Percentiles rank a stretch among this genome's conserved stretches.
phyloP scores from a whole-genome alignment of 2,888 invertebrate species.

The Geotrupes spiniger region DNA sequence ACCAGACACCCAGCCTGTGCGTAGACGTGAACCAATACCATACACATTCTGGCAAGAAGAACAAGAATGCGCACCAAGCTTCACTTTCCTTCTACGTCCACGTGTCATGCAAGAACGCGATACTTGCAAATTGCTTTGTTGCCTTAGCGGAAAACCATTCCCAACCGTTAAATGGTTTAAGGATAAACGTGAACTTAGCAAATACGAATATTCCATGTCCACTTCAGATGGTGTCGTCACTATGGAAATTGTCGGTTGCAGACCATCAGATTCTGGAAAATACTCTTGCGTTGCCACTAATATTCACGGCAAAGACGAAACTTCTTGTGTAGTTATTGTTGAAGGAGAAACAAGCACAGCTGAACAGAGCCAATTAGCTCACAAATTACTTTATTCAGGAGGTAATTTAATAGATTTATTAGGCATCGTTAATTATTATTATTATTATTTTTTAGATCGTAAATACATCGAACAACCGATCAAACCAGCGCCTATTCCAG shows the following conservation, averaged over 20 bases:
- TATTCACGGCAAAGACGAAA: constrained; percentile 91
- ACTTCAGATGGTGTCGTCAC: constrained; percentile 95
- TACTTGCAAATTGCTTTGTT: constrained; percentile 96
- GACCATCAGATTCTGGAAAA: constrained; percentile 92
- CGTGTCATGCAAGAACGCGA: constrained; percentile 95
- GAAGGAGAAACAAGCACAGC: constrained; percentile 79
- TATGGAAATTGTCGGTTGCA: constrained; percentile 93
- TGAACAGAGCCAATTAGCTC: constrained; percentile 80
- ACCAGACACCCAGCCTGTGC: constrained; percentile 67
- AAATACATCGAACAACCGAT: constrained; percentile 83
- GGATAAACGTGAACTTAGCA: constrained; percentile 87
- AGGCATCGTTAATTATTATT: neutral
- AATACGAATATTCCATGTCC: constrained; percentile 87
- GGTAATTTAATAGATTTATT: constrained; percentile 42
- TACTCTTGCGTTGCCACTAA: constrained; percentile 94
- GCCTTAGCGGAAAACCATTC: constrained; percentile 90
- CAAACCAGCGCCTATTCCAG: constrained; percentile 74
- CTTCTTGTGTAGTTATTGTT: constrained; percentile 91
- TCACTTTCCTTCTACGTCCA: constrained; percentile 97
- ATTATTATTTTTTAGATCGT: constrained; percentile 64
- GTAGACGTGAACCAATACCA: constrained; percentile 77
- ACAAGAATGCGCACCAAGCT: constrained; percentile 89
- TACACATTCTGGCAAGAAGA: constrained; percentile 92
- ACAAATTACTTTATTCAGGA: constrained; percentile 86
- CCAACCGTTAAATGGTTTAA: constrained; percentile 93